These are phyloP conservation scores for Liasis olivaceus DNA, from an alignment of 2,797 vertebrate species.

Conservation along the genomic window DNA sequence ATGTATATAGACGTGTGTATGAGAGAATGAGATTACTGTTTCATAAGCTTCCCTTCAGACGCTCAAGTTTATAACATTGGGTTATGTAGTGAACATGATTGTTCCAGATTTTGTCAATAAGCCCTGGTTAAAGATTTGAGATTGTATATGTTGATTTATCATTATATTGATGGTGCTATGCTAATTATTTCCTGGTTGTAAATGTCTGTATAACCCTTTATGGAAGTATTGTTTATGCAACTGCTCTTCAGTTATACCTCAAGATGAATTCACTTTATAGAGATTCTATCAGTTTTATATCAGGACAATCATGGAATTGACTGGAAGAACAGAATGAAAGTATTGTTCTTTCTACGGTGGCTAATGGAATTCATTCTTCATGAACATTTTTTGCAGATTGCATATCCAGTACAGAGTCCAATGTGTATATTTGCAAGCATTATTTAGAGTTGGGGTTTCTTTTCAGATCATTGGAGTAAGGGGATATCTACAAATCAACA, in stretches of 20 bases:
- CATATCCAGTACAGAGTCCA: not conserved
- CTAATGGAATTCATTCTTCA: not conserved
- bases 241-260: not conserved
- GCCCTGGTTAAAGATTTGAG: not conserved
- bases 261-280: not conserved
- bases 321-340: not conserved
- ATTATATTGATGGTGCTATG: not conserved
- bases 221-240: not conserved
- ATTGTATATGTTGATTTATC: not conserved
- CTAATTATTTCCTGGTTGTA: fast-evolving
- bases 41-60: not conserved
- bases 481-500: not conserved
- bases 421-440: not conserved
- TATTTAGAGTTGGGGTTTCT: not conserved
- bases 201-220: fast-evolving
- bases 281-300: not conserved
- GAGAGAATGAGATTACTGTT: not conserved
- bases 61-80: not conserved
- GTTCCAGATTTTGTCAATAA: not conserved
- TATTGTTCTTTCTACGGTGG: not conserved
- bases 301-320: not conserved
- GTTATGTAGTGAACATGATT: not conserved
- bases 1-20: not conserved
- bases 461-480: not conserved
- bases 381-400: not conserved